phyloP scores from a whole-genome alignment of 2,888 invertebrate species.

The Drosophila anceps region DNA sequence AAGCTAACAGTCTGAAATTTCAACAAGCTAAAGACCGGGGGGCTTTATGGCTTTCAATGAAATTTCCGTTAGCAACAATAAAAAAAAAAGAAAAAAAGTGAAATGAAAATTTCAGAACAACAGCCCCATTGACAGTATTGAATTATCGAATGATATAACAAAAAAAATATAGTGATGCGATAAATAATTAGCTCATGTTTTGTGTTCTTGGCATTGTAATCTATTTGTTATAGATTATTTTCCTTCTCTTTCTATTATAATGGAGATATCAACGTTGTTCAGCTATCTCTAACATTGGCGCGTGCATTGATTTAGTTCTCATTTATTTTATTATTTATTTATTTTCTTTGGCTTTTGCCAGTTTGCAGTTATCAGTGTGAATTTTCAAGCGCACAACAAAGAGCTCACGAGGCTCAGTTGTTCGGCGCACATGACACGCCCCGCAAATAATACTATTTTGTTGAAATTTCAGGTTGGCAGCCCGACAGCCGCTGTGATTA shows the following conservation, averaged over 20 bases:
- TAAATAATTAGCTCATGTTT: conserved; percentile 26
- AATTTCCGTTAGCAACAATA: conserved; percentile 10
- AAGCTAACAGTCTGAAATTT: conserved; percentile 27
- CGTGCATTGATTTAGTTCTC: neutral
- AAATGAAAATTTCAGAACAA: conserved; percentile 40
- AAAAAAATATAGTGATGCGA: conserved; percentile 29
- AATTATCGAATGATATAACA: conserved; percentile 37
- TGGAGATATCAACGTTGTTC: conserved; percentile 29
- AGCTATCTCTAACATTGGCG: neutral
- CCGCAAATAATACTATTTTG: neutral
- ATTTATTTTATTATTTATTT: neutral
- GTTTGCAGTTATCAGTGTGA: conserved; percentile 50
- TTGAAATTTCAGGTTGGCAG: conserved; percentile 47
- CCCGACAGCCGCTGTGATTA: neutral
- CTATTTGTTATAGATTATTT: conserved; percentile 30
- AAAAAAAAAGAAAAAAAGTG: neutral
- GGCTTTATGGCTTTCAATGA: conserved; percentile 11
- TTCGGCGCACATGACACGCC: conserved; percentile 19
- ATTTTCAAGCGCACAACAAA: conserved; percentile 38
- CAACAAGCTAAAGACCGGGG: conserved; percentile 1
- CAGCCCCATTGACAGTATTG: conserved; percentile 28
- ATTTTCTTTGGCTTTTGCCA: neutral
- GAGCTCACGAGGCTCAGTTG: conserved; percentile 17
- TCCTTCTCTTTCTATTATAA: neutral
- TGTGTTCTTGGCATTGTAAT: conserved; percentile 30